These are phyloP conservation scores for Rattus rattus DNA, from an alignment of 2,113 vertebrate genomes.

Conservation along the genomic window DNA sequence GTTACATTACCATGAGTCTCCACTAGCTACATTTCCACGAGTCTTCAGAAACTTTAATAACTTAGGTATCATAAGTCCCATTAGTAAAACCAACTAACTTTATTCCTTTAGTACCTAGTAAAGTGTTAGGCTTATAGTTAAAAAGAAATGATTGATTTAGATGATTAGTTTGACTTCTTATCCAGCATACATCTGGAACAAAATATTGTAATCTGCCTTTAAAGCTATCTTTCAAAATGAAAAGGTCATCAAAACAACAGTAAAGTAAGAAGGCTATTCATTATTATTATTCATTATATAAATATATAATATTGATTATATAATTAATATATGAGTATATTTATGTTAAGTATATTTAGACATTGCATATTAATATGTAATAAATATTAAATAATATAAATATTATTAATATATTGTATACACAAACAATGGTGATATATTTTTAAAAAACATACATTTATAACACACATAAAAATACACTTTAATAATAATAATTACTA, in stretches of 20 bases:
- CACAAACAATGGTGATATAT: too few species aligned
- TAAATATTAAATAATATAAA: too few species aligned
- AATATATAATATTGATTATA: too few species aligned
- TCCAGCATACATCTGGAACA: background rate
- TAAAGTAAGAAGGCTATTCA: background rate
- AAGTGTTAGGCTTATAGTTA: background rate
- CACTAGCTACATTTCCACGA: background rate
- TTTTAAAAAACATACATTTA: too few species aligned
- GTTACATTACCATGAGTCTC: too few species aligned
- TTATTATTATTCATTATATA: background rate
- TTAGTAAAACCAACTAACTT: background rate
- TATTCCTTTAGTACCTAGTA: background rate
- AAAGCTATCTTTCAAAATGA: background rate
- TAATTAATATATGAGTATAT: too few species aligned
- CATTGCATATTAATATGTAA: too few species aligned
- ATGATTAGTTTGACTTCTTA: background rate
- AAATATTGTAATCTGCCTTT: background rate
- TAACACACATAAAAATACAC: too few species aligned
- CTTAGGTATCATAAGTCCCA: background rate
- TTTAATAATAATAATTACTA: background rate
- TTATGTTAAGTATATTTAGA: too few species aligned
- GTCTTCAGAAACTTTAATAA: background rate
- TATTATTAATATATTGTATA: too few species aligned
- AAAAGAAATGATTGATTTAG: background rate
- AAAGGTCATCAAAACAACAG: background rate